Evolutionary conservation across 1,140 invertebrate species (phyloP).

Genomic region (Condylostylus longicornis): DNA sequence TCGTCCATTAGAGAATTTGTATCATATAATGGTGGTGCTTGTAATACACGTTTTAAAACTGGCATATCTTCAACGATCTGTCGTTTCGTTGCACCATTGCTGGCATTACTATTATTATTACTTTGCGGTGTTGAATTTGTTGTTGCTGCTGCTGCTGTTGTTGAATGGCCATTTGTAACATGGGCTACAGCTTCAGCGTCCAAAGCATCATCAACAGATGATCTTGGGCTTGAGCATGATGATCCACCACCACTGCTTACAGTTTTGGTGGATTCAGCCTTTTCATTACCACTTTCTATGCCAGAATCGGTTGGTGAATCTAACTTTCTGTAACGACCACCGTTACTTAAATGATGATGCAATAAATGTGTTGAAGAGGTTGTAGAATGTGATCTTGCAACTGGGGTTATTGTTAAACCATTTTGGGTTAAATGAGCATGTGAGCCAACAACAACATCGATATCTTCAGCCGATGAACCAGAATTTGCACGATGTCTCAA

Average conservation of each 20-base stretch:
- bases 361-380: slow-evolving; percentile 10
- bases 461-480: slow-evolving; percentile 53
- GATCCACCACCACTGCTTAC: slow-evolving; percentile 51
- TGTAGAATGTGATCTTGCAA: slow-evolving; percentile 36
- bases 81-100: slow-evolving; percentile 17
- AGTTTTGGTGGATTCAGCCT: slow-evolving; percentile 53
- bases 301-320: slow-evolving; percentile 85
- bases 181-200: slow-evolving; percentile 37
- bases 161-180: slow-evolving; percentile 6
- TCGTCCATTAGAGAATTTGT: slow-evolving; percentile 84
- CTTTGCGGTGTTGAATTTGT: slow-evolving; percentile 19
- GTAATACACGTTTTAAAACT: slow-evolving; percentile 75
- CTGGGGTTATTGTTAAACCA: slow-evolving; percentile 47
- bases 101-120: slow-evolving; percentile 9
- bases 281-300: slow-evolving; percentile 82
- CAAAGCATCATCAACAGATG: slow-evolving; percentile 63
- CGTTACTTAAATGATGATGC: slow-evolving; percentile 24
- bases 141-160: slow-evolving; percentile 8
- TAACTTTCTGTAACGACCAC: slow-evolving; percentile 53
- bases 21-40: slow-evolving; percentile 78
- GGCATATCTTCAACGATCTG: slow-evolving; percentile 78
- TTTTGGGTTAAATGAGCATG: slow-evolving; percentile 48
- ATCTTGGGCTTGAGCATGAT: slow-evolving; percentile 72
- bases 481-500: slow-evolving; percentile 59
- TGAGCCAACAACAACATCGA: slow-evolving; percentile 50